Evolutionary conservation across 2,113 vertebrate species (phyloP).

Genomic region (Numenius arquata): DNA sequence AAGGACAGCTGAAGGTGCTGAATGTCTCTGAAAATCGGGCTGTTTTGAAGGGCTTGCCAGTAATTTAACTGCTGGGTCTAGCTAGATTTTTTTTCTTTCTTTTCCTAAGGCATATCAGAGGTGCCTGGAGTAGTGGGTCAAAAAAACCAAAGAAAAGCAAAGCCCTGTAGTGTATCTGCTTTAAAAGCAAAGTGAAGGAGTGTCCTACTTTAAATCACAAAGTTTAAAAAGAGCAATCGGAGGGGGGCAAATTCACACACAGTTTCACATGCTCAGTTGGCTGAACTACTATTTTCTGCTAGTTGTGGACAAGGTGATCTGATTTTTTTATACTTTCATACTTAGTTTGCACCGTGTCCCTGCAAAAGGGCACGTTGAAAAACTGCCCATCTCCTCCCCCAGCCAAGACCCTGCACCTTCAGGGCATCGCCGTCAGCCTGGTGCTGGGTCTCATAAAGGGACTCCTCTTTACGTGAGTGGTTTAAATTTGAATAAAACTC

Average conservation of each 20-base stretch:
- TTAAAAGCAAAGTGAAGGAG: background rate
- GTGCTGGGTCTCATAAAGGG: background rate
- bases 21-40: slow-evolving; percentile 30
- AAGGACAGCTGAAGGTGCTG: slow-evolving; percentile 62
- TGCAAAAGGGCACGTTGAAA: rapidly evolving
- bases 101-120: background rate
- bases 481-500: background rate
- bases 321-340: background rate
- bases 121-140: background rate
- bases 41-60: slow-evolving; percentile 44
- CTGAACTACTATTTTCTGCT: background rate
- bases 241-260: rapidly evolving
- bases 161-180: background rate
- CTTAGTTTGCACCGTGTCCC: rapidly evolving
- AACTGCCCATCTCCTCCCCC: background rate
- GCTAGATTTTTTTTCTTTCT: background rate
- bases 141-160: background rate
- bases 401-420: rapidly evolving
- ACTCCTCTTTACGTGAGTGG: background rate
- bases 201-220: rapidly evolving
- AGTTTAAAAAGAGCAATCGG: background rate
- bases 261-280: rapidly evolving
- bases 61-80: background rate
- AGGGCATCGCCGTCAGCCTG: background rate
- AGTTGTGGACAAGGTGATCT: background rate